A percentile compares a stretch with the other conserved stretches of the same genome.
These are phyloP conservation scores for Drosophila seclusa DNA, from an alignment of 2,888 invertebrate species.

Conservation along the genomic window DNA sequence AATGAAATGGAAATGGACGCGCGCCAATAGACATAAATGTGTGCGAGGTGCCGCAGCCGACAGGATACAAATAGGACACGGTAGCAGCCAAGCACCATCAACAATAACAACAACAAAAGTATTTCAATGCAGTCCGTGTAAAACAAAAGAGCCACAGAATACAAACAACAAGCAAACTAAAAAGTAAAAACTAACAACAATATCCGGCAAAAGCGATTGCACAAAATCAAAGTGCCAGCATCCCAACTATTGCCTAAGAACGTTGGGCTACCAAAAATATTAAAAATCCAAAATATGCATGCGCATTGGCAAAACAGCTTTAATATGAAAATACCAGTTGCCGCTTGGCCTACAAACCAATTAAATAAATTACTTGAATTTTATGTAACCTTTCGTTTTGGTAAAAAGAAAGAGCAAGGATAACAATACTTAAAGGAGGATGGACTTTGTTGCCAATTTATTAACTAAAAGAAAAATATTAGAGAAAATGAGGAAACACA, in stretches of 20 bases:
- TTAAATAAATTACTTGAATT: background rate
- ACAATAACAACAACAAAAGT: constrained; percentile 47
- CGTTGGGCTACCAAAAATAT: constrained; percentile 44
- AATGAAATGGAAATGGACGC: constrained; percentile 81
- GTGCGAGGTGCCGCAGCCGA: constrained; percentile 61
- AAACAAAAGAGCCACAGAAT: constrained; percentile 70
- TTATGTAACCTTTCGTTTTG: background rate
- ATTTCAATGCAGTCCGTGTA: constrained; percentile 69
- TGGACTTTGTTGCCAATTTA: background rate
- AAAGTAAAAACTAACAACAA: constrained; percentile 77
- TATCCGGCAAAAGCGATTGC: constrained; percentile 79
- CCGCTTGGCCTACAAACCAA: background rate
- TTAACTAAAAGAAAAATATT: background rate
- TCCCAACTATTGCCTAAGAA: constrained; percentile 19
- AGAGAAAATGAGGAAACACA: background rate
- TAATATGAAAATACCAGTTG: background rate
- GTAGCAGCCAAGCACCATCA: constrained; percentile 54
- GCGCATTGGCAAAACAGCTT: constrained; percentile 10
- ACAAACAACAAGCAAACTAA: constrained; percentile 69
- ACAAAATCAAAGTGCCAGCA: constrained; percentile 66
- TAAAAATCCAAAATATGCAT: constrained; percentile 35
- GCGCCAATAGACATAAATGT: constrained; percentile 80
- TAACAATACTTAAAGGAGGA: background rate
- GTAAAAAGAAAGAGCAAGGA: background rate
- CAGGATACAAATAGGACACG: constrained; percentile 79